phyloP scores from a whole-genome alignment of 1,140 invertebrate species.

The Melipona quadrifasciata region DNA sequence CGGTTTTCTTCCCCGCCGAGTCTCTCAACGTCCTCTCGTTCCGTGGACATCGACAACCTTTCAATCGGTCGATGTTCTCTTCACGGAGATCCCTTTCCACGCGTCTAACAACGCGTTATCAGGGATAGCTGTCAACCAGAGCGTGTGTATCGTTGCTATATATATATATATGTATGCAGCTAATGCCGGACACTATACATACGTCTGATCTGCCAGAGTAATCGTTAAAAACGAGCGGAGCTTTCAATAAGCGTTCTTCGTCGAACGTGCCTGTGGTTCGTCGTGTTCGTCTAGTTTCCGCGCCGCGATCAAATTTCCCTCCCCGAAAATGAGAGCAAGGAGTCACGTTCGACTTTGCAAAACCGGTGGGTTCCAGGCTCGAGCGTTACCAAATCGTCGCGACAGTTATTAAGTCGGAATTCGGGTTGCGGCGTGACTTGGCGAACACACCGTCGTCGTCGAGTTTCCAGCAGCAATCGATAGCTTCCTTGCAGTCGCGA shows the following conservation, averaged over 20 bases:
- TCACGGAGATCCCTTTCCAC: neutral
- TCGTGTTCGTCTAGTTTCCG: neutral
- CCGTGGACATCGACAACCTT: neutral
- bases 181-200: neutral
- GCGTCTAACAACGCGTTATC: conserved; percentile 1
- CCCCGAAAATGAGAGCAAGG: neutral
- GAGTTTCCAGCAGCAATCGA: conserved; percentile 20
- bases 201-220: neutral
- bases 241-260: conserved; percentile 6
- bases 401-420: conserved; percentile 9
- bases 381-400: neutral
- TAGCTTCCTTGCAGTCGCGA: neutral
- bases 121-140: conserved; percentile 34
- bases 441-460: neutral
- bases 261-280: neutral
- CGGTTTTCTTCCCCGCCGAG: neutral
- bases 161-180: too few species aligned
- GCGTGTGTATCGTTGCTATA: too few species aligned
- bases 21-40: neutral
- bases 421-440: conserved; percentile 36
- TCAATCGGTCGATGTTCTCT: neutral
- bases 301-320: neutral
- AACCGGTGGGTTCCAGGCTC: neutral
- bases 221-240: conserved; percentile 17
- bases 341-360: neutral